Percentiles rank a stretch among this genome's conserved stretches.
These are phyloP conservation scores for Drosophila pseudotakahashii DNA, from an alignment of 2,888 invertebrate genomes.

Conservation along the genomic window DNA sequence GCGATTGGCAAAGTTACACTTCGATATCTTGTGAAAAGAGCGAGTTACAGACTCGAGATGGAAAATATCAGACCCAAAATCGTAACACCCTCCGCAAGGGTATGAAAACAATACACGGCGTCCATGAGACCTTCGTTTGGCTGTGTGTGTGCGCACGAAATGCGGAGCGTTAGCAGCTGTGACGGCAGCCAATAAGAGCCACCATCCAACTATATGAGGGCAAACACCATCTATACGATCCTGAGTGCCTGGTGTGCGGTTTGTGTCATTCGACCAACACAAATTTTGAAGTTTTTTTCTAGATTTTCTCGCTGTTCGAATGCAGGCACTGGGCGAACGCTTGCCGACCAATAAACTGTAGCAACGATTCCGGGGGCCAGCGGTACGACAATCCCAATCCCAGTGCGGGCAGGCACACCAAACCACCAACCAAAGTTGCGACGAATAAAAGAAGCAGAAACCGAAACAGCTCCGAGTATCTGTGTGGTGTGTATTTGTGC, in stretches of 20 bases:
- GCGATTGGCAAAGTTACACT: not conserved
- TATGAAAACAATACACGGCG: conserved; percentile 36
- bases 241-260: conserved; percentile 81
- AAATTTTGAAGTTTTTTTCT: conserved; percentile 83
- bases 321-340: conserved; percentile 69
- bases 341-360: conserved; percentile 79
- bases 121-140: conserved; percentile 16
- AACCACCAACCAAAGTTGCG: conserved; percentile 65
- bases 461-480: conserved; percentile 2
- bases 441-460: conserved; percentile 78
- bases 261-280: conserved; percentile 85
- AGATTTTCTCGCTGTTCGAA: conserved; percentile 20
- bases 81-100: not conserved
- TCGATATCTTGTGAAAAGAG: not conserved
- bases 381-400: conserved; percentile 54
- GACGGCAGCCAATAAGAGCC: conserved; percentile 82
- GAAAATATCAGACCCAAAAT: not conserved
- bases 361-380: conserved; percentile 30
- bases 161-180: conserved; percentile 57
- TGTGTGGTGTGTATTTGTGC: conserved; percentile 12
- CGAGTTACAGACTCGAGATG: no score
- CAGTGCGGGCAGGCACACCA: conserved; percentile 15
- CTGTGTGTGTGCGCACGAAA: conserved; percentile 39
- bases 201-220: conserved; percentile 83
- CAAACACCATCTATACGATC: conserved; percentile 55